Conservation (phyloP, 2,113 vertebrate species). For the Albula glossodonta region DNA sequence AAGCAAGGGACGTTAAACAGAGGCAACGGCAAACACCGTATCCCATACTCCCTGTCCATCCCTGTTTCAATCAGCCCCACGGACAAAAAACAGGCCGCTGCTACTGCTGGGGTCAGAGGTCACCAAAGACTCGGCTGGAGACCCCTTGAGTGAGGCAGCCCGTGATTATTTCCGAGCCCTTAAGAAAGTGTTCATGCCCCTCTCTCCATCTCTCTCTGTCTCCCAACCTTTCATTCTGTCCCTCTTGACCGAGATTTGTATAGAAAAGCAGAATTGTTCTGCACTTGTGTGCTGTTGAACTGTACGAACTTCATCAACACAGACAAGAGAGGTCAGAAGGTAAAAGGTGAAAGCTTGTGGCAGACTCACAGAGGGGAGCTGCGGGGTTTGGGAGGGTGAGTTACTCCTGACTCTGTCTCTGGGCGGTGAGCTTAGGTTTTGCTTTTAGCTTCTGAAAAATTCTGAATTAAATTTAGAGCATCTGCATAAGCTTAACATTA, state of each 20-base stretch:
- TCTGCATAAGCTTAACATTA: too few species aligned
- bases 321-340: conserved; percentile 11
- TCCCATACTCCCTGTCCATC: too few species aligned
- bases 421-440: too few species aligned
- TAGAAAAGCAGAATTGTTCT: not conserved
- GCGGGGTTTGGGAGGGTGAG: too few species aligned
- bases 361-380: not conserved
- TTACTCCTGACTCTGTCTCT: too few species aligned
- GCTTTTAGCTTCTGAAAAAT: too few species aligned
- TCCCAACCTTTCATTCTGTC: not conserved
- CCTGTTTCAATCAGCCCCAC: not conserved
- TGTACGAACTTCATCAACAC: not conserved
- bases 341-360: not conserved
- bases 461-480: too few species aligned
- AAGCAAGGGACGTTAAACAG: not conserved
- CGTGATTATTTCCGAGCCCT: too few species aligned
- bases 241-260: not conserved
- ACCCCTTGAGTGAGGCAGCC: not conserved
- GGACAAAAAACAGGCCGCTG: conserved; percentile 3
- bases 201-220: not conserved
- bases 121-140: not conserved
- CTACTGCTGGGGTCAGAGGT: not conserved
- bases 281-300: not conserved
- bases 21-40: not conserved
- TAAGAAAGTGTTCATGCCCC: too few species aligned